These are phyloP conservation scores for Acanthosepion esculentum DNA, from an alignment of 2,888 invertebrate genomes.

Conservation along the genomic window DNA sequence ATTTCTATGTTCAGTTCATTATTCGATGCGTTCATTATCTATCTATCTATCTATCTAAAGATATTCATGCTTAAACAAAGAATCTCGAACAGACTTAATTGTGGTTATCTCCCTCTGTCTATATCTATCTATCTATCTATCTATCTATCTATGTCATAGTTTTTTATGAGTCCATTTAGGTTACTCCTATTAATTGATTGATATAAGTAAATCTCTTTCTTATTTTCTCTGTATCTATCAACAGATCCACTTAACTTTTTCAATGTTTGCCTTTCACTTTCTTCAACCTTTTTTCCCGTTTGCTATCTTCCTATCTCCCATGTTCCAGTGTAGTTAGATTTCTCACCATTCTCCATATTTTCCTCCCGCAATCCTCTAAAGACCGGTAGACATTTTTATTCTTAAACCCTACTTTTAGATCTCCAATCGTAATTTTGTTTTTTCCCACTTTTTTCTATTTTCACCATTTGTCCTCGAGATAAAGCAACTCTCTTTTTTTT, in stretches of 20 bases:
- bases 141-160: too few species aligned
- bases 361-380: not conserved
- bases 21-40: too few species aligned
- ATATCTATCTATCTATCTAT: too few species aligned
- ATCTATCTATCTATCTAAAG: not conserved
- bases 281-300: not conserved
- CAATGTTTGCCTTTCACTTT: not conserved
- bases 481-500: not conserved
- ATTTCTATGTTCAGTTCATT: too few species aligned
- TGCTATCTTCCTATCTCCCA: not conserved
- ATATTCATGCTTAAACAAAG: not conserved
- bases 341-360: not conserved
- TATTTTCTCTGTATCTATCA: not conserved
- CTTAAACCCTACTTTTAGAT: not conserved
- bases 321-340: not conserved
- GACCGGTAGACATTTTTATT: not conserved
- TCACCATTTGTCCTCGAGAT: not conserved
- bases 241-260: not conserved
- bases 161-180: too few species aligned
- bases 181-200: too few species aligned
- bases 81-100: too few species aligned
- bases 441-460: not conserved
- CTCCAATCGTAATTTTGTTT: not conserved
- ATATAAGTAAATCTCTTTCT: not conserved
- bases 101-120: too few species aligned